Evolutionary conservation across 2,797 vertebrate species (phyloP), one percentile per base, ranked within the genome.

Genomic region (Clarias pachynema): DNA sequence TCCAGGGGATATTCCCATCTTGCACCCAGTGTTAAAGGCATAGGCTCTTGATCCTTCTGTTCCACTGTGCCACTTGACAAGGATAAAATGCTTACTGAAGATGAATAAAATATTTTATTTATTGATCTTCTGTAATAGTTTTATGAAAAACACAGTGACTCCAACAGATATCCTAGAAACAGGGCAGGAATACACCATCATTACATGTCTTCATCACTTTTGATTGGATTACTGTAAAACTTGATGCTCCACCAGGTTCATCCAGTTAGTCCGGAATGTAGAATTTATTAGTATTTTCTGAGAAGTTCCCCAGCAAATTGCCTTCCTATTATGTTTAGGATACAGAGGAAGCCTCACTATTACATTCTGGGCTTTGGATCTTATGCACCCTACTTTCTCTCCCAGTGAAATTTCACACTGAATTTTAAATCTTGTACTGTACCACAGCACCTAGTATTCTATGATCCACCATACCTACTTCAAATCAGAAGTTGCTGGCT

Each of bases 241-340:
- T 72, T 12, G 20, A 40, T 44, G 37, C 44, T 72, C 22, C 22
- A 72, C 37, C 15, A 49, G 24, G 22, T 44, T 24, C 10, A 57
- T 75, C 26, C 72, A 74, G n/a, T 53, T 74, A 75, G n/a, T 56
- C 49, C 73, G 57, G 53, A 57, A 57, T 57, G 18, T 8, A 57
- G 73, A 4, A 26, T 31, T 57, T 77, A 77, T 29, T 56, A 74
- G 49, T 10, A 16, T 56, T 75, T 53, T 26, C 15, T 57, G 18
- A 53, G 6, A 29, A 18, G 24, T 29, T 20, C 26, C 7, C 53
- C 73, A 77, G 16, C 49, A 75, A 57, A 57, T 57, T 9, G 7
- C 26, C n/a, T 75, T 29, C 56, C 3, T 56, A 16, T 24, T 16
- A 73, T 49, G 40, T 49, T 26, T 16, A 7, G 12, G 40, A 53